Evolutionary conservation across 1,140 invertebrate species (phyloP).

Genomic region (Cylas formicarius): DNA sequence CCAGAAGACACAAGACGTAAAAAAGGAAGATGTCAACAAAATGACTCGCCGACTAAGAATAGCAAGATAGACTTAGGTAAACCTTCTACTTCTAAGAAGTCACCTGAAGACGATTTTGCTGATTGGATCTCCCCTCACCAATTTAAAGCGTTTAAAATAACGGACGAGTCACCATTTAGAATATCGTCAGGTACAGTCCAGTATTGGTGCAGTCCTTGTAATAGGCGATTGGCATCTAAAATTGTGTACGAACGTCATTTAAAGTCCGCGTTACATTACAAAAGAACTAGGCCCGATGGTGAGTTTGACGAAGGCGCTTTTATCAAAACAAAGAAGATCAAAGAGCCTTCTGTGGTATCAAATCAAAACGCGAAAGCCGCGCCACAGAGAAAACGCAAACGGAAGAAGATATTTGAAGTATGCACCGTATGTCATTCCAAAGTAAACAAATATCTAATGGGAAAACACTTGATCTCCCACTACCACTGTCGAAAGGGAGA

Average conservation of each 20-base stretch:
- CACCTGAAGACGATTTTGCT: too few relatives aligned
- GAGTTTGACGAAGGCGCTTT: constrained; percentile 50
- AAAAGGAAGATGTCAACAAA: too few relatives aligned
- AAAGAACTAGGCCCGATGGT: constrained; percentile 58
- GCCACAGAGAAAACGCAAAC: constrained; percentile 43
- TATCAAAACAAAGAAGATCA: constrained; percentile 26
- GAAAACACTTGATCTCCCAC: constrained; percentile 76
- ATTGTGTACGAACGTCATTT: constrained; percentile 68
- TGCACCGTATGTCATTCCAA: constrained; percentile 64
- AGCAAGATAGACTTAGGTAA: too few relatives aligned
- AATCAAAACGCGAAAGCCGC: background rate
- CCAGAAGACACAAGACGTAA: background rate
- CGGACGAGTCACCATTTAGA: constrained; percentile 28
- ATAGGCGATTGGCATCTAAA: constrained; percentile 62
- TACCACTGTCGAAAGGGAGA: constrained; percentile 68
- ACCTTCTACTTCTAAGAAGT: too few relatives aligned
- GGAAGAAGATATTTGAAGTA: constrained; percentile 51
- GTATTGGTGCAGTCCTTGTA: constrained; percentile 74
- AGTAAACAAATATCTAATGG: constrained; percentile 60
- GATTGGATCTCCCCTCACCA: too few relatives aligned
- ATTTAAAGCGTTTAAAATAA: background rate
- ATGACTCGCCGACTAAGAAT: too few relatives aligned
- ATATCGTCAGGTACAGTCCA: constrained; percentile 45
- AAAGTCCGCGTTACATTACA: constrained; percentile 62
- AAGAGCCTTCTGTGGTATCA: constrained; percentile 22